phyloP scores from a whole-genome alignment of 2,113 vertebrate species.

The Amia ocellicauda region DNA sequence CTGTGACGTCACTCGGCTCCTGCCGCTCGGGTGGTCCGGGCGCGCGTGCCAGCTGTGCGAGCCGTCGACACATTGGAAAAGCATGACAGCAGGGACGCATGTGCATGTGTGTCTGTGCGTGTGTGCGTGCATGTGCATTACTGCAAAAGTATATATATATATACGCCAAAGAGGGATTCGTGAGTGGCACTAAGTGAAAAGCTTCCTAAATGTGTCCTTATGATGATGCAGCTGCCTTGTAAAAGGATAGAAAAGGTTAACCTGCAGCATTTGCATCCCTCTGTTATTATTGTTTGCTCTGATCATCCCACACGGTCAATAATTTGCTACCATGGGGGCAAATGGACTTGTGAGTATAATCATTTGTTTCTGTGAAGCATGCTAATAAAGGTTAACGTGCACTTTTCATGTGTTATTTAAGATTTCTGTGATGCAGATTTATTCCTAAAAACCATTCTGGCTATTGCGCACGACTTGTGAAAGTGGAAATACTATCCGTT shows the following conservation, averaged over 20 bases:
- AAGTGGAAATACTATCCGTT: too few relatives aligned
- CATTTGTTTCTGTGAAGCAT: neutral
- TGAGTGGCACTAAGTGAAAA: too few relatives aligned
- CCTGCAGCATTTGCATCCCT: neutral
- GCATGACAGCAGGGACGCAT: neutral
- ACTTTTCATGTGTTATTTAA: too few relatives aligned
- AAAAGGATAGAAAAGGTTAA: neutral
- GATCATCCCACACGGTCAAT: conserved; percentile 7
- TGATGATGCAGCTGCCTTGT: neutral
- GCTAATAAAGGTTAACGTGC: too few relatives aligned
- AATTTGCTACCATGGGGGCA: conserved; percentile 1
- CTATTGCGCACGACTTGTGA: too few relatives aligned
- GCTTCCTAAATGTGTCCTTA: too few relatives aligned
- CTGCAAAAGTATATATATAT: neutral
- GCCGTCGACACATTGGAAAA: neutral
- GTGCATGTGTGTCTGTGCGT: neutral
- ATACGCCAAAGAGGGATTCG: neutral
- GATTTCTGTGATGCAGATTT: too few relatives aligned
- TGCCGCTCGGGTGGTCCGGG: neutral
- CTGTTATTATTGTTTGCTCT: conserved; percentile 3
- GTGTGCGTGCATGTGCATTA: neutral
- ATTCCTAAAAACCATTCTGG: too few relatives aligned
- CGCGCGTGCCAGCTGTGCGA: neutral
- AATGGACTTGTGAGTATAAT: conserved; percentile 20
- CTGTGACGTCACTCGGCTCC: conserved; percentile 5